Conservation (phyloP, 1,140 invertebrate genomes). For the Bombyx mori region DNA sequence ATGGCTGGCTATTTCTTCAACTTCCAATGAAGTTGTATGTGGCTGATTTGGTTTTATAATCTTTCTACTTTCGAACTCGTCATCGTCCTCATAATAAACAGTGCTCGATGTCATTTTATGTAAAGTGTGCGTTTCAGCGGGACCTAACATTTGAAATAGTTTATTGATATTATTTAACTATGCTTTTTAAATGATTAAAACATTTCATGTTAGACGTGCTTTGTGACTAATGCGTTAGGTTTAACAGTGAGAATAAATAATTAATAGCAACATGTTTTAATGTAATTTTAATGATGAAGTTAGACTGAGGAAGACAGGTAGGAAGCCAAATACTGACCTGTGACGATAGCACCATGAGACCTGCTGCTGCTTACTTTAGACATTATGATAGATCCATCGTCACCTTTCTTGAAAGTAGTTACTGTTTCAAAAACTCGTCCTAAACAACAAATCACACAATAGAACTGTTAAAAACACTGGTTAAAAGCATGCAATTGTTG, state of each 20-base stretch:
- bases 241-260: slow-evolving; percentile 3
- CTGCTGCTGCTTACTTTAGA: slow-evolving; percentile 75
- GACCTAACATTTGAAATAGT: slow-evolving; percentile 74
- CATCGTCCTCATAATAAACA: slow-evolving; percentile 72
- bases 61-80: slow-evolving; percentile 46
- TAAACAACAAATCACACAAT: slow-evolving; percentile 68
- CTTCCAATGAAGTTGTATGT: slow-evolving; percentile 64
- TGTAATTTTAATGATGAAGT: slow-evolving; percentile 3
- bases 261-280: too few species aligned
- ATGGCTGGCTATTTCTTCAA: slow-evolving; percentile 76
- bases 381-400: slow-evolving; percentile 74
- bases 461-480: slow-evolving; percentile 59
- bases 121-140: slow-evolving; percentile 75
- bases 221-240: slow-evolving; percentile 20
- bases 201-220: slow-evolving; percentile 24
- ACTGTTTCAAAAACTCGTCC: slow-evolving; percentile 73
- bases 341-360: slow-evolving; percentile 74
- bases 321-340: slow-evolving; percentile 71
- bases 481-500: slow-evolving; percentile 57
- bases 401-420: slow-evolving; percentile 73
- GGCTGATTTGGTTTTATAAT: slow-evolving; percentile 64
- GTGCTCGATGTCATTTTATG: slow-evolving; percentile 76
- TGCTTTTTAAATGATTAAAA: slow-evolving; percentile 14
- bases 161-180: slow-evolving; percentile 36
- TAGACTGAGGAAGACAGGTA: slow-evolving; percentile 41